Evolutionary conservation across 2,113 vertebrate genomes (phyloP).

Genomic region (Actenoides lindsayi): DNA sequence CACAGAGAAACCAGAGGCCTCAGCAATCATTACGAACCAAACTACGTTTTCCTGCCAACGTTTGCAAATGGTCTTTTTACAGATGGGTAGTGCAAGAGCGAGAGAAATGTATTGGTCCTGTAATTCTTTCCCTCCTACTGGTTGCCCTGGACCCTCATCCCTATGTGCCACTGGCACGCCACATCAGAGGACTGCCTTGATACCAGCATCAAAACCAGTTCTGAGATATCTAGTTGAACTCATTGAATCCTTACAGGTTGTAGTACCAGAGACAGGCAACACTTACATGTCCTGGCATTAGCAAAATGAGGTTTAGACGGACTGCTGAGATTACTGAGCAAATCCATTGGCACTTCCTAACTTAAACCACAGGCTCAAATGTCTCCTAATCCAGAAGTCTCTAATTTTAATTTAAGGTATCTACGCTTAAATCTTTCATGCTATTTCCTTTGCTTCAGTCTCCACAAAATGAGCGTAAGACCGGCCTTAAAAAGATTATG

Average conservation of each 20-base stretch:
- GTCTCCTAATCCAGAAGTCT: slow-evolving; percentile 2
- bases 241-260: not conserved
- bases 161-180: not conserved
- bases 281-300: not conserved
- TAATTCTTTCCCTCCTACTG: not conserved
- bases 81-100: not conserved
- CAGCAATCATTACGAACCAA: not conserved
- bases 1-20: not conserved
- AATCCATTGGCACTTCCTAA: not conserved
- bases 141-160: not conserved
- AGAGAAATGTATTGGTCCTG: not conserved
- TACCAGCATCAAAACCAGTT: not conserved
- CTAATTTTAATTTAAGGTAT: slow-evolving; percentile 27
- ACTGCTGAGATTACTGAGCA: not conserved
- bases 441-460: not conserved
- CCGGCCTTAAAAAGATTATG: not conserved
- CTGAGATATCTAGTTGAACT: not conserved
- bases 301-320: not conserved
- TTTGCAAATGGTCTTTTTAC: not conserved
- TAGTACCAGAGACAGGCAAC: accelerated
- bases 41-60: not conserved
- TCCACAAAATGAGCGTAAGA: not conserved
- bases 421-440: not conserved
- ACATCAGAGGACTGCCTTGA: not conserved
- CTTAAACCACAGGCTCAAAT: not conserved